Conservation (phyloP, 2,888 invertebrate species). For the Drosophila emarginata region DNA sequence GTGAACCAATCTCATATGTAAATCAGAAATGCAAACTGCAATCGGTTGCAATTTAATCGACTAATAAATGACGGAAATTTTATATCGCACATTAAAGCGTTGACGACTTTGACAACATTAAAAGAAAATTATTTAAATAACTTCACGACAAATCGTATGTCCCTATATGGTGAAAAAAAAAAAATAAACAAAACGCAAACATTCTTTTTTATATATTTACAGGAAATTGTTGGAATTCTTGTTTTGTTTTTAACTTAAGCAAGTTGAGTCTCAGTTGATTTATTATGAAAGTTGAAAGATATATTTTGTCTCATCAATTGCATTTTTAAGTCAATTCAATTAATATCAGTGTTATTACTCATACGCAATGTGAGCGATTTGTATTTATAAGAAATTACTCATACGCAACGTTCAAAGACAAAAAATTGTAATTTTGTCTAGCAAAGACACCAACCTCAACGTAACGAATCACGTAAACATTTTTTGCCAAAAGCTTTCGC, state of each 20-base stretch:
- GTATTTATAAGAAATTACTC: constrained; percentile 9
- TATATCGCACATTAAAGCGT: constrained; percentile 4
- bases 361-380: constrained; percentile 50
- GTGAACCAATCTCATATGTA: constrained; percentile 30
- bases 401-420: constrained; percentile 34
- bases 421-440: constrained; percentile 27
- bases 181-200: not conserved
- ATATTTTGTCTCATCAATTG: constrained; percentile 1
- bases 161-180: constrained; percentile 2
- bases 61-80: constrained; percentile 71
- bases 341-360: constrained; percentile 45
- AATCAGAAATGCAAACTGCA: constrained; percentile 60
- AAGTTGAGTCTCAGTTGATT: constrained; percentile 1
- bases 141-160: constrained; percentile 55
- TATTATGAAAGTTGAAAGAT: not conserved
- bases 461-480: constrained; percentile 1
- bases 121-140: constrained; percentile 49
- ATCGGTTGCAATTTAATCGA: constrained; percentile 63
- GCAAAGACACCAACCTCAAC: constrained; percentile 47
- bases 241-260: not conserved
- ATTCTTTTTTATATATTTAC: not conserved
- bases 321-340: constrained; percentile 5
- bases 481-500: not conserved
- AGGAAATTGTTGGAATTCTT: constrained; percentile 29
- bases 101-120: constrained; percentile 49